Percentiles rank a stretch among this genome's conserved stretches.
Conservation (phyloP, 2,888 invertebrate species). For the Synanthedon myopaeformis region DNA sequence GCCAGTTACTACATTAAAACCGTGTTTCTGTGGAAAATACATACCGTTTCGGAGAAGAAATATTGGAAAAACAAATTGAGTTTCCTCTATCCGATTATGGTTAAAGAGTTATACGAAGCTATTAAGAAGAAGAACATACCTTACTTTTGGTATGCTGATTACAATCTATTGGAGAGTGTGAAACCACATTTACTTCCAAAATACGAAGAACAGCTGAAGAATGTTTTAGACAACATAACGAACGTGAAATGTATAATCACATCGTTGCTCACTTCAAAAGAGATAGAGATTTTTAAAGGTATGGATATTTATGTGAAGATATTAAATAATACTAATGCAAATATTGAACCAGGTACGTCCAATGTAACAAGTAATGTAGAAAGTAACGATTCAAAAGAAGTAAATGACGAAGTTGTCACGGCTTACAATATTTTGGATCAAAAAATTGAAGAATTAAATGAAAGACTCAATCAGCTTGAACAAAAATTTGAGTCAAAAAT, state of each 20-base stretch:
- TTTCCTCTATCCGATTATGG: slow-evolving; percentile 37
- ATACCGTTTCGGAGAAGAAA: slow-evolving; percentile 28
- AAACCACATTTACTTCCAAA: slow-evolving; percentile 27
- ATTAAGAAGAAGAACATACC: slow-evolving; percentile 32
- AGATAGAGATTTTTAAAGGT: slow-evolving; percentile 29
- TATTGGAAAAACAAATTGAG: slow-evolving; percentile 45
- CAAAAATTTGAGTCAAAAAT: no score
- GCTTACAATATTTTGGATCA: no score
- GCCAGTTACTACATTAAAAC: slow-evolving; percentile 73
- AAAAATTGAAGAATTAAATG: no score
- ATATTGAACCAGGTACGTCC: no score
- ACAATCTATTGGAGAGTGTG: slow-evolving; percentile 43
- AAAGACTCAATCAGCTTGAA: no score
- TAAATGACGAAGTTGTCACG: no score
- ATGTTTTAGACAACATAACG: slow-evolving; percentile 42
- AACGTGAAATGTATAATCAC: slow-evolving; percentile 31
- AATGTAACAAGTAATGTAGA: no score
- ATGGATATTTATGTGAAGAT: slow-evolving; percentile 32
- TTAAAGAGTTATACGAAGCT: slow-evolving; percentile 34
- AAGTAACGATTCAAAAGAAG: no score
- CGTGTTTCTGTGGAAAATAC: slow-evolving; percentile 55
- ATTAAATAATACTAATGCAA: no score
- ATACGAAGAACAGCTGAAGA: slow-evolving; percentile 39
- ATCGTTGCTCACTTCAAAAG: slow-evolving; percentile 30
- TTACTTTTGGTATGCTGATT: slow-evolving; percentile 45